Percentiles rank a stretch among this genome's conserved stretches.
These are phyloP conservation scores for Pinctada fucata DNA, from an alignment of 2,888 invertebrate genomes.

Conservation along the genomic window DNA sequence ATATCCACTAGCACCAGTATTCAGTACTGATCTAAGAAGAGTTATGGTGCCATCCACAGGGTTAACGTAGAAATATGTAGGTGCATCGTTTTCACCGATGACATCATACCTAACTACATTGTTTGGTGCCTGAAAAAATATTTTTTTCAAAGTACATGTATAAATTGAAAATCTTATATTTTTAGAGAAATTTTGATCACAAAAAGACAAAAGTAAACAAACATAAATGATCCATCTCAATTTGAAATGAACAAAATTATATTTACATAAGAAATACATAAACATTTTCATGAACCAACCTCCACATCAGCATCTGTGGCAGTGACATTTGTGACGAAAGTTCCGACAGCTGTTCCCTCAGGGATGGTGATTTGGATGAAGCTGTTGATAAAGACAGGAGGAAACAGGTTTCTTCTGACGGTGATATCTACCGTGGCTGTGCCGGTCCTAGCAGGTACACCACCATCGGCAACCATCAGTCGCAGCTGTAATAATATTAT, in stretches of 20 bases:
- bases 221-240: too few relatives aligned
- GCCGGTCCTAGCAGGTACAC: conserved; percentile 50
- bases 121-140: conserved; percentile 59
- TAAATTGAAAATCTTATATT: too few relatives aligned
- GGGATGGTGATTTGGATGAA: conserved; percentile 49
- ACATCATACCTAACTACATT: conserved; percentile 59
- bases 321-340: conserved; percentile 55
- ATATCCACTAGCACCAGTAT: conserved; percentile 55
- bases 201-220: too few relatives aligned
- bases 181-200: too few relatives aligned
- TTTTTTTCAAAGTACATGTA: not conserved
- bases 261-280: too few relatives aligned
- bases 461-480: conserved; percentile 61
- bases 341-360: conserved; percentile 57
- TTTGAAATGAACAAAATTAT: too few relatives aligned
- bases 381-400: conserved; percentile 54
- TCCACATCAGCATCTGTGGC: conserved; percentile 66
- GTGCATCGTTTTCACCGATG: conserved; percentile 53
- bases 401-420: conserved; percentile 57
- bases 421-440: conserved; percentile 56
- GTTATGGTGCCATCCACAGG: conserved; percentile 60
- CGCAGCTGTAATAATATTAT: conserved; percentile 53
- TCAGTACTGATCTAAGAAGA: conserved; percentile 57
- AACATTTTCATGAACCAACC: conserved; percentile 45
- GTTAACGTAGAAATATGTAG: conserved; percentile 67